phyloP scores from a whole-genome alignment of 2,113 vertebrate species.

The Cheilinus undulatus region DNA sequence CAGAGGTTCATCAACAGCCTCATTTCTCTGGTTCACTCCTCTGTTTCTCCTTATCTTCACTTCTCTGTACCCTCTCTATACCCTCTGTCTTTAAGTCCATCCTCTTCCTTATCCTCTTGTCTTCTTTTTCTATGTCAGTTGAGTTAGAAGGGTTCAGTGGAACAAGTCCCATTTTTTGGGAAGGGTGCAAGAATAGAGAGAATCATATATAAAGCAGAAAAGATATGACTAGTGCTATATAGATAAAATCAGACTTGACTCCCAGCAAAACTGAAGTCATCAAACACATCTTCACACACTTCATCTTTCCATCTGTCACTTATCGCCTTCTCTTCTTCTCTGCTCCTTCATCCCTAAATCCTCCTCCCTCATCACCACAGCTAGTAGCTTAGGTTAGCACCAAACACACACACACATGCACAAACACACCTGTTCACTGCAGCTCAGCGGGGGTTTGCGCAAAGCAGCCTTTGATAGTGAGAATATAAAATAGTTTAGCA shows the following conservation, averaged over 20 bases:
- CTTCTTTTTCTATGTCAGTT: not conserved
- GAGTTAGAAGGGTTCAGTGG: not conserved
- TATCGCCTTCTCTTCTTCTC: not conserved
- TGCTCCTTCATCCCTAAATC: not conserved
- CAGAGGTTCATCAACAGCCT: too few relatives aligned
- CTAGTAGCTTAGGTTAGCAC: not conserved
- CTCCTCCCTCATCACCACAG: not conserved
- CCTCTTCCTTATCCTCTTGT: too few relatives aligned
- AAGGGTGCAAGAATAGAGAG: not conserved
- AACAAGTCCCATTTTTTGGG: not conserved
- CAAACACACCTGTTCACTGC: constrained; percentile 16
- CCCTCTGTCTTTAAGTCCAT: too few relatives aligned
- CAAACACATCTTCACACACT: not conserved
- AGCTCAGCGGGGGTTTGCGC: not conserved
- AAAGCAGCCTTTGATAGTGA: constrained; percentile 7
- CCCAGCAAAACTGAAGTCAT: not conserved
- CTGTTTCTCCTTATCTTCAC: not conserved
- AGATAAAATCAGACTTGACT: too few relatives aligned
- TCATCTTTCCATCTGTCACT: not conserved
- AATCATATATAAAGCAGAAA: not conserved
- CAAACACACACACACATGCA: constrained; percentile 8
- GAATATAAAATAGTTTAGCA: constrained; percentile 20
- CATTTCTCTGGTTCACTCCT: too few relatives aligned
- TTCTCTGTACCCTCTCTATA: not conserved
- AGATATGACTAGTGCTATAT: too few relatives aligned